Evolutionary conservation across 2,888 invertebrate genomes (phyloP).

Genomic region (Hesperia comma): DNA sequence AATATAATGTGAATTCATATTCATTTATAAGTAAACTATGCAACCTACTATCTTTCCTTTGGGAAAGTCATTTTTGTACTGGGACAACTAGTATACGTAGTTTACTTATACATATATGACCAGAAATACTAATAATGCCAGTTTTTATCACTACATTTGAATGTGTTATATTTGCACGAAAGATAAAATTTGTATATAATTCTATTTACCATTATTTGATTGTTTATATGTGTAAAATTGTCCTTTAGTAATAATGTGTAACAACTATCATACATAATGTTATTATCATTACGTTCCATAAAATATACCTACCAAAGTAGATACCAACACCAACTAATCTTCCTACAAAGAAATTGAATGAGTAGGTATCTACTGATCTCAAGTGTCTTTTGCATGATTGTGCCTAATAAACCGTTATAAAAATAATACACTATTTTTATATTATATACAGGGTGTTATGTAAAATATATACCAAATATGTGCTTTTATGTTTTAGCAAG

Average conservation of each 20-base stretch:
- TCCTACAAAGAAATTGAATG: conserved; percentile 37
- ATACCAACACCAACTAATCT: conserved; percentile 15
- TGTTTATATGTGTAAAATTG: neutral
- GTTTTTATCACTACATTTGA: neutral
- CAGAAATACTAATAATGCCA: neutral
- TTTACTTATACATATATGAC: neutral
- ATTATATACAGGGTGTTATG: conserved; percentile 81
- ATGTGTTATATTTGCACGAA: too few species aligned
- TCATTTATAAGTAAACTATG: neutral
- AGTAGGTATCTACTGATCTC: conserved; percentile 71
- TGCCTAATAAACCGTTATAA: conserved; percentile 72
- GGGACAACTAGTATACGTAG: neutral
- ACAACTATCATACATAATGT: neutral
- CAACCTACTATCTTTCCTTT: neutral
- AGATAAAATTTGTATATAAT: too few species aligned
- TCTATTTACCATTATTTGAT: neutral
- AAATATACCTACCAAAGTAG: conserved; percentile 13
- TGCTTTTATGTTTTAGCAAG: conserved; percentile 79
- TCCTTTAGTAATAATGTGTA: neutral
- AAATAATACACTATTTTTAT: conserved; percentile 76
- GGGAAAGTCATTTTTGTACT: neutral
- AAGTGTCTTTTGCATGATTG: conserved; percentile 70
- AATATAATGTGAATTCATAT: neutral
- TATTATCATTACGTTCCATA: neutral
- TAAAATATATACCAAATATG: conserved; percentile 78